phyloP scores from a whole-genome alignment of 37 sponge, comb jelly and placozoan genomes.

The Petrosia ficiformis region DNA sequence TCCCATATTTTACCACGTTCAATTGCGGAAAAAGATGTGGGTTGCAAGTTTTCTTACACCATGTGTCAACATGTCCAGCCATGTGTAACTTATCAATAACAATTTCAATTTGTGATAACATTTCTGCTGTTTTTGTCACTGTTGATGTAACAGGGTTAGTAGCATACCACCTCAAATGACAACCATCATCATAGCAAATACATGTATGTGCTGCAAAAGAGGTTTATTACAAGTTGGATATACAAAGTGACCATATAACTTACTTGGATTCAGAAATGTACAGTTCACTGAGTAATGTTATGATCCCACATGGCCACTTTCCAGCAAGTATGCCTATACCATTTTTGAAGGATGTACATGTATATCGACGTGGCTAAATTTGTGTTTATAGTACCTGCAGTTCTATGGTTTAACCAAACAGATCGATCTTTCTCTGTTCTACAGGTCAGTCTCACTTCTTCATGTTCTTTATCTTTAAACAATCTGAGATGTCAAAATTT shows the following conservation, averaged over 20 bases:
- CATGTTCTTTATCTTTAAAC: too few species aligned
- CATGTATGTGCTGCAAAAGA: neutral
- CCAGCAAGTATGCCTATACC: slow-evolving; percentile 40
- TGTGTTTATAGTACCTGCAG: slow-evolving; percentile 38
- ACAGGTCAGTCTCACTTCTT: too few species aligned
- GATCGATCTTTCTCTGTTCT: slow-evolving; percentile 26
- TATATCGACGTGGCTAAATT: too few species aligned
- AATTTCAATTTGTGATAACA: neutral
- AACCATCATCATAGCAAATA: slow-evolving; percentile 19
- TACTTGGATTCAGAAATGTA: slow-evolving; percentile 28
- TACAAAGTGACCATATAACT: slow-evolving; percentile 28
- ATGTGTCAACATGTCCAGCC: slow-evolving; percentile 25
- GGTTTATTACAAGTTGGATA: slow-evolving; percentile 7
- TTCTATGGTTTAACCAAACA: slow-evolving; percentile 13
- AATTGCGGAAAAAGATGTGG: slow-evolving; percentile 6
- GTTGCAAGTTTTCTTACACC: slow-evolving; percentile 12
- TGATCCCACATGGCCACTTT: slow-evolving; percentile 35
- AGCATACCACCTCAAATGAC: slow-evolving; percentile 9
- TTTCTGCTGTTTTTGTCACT: slow-evolving; percentile 13
- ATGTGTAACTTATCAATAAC: slow-evolving; percentile 32
- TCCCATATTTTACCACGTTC: slow-evolving; percentile 10
- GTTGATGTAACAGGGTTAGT: neutral
- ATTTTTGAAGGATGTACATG: too few species aligned
- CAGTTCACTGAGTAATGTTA: slow-evolving; percentile 19
- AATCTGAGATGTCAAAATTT: too few species aligned